These are phyloP conservation scores for Tetragonisca angustula DNA, from an alignment of 2,888 invertebrate genomes.

Conservation along the genomic window DNA sequence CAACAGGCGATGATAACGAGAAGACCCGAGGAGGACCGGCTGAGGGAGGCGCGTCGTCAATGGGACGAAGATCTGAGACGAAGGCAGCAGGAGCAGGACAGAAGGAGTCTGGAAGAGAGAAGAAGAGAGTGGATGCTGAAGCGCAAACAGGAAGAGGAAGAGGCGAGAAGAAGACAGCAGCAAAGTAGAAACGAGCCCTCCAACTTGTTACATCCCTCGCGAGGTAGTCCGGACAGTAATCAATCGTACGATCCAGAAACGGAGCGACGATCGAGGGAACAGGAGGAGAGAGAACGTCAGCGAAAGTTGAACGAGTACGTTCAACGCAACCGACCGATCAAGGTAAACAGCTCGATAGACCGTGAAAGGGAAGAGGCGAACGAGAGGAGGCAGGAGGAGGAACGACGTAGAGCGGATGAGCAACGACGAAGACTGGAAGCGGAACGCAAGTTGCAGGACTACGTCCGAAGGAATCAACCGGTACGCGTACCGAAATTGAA, in stretches of 20 bases:
- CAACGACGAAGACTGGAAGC: conserved; percentile 54
- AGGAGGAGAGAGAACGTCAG: conserved; percentile 36
- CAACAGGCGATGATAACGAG: not conserved
- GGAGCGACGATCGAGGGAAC: conserved; percentile 46
- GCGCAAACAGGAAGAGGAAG: conserved; percentile 29
- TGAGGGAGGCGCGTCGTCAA: not conserved
- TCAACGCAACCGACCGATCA: conserved; percentile 71
- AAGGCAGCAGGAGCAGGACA: conserved; percentile 37
- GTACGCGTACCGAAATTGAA: conserved; percentile 60
- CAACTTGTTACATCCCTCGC: conserved; percentile 26
- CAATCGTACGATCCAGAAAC: conserved; percentile 27
- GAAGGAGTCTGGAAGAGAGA: conserved; percentile 14
- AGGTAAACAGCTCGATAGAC: conserved; percentile 30
- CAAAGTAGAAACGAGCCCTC: conserved; percentile 35
- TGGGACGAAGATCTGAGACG: conserved; percentile 10
- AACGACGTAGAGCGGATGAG: conserved; percentile 41
- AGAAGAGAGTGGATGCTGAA: conserved; percentile 39
- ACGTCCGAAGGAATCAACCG: conserved; percentile 76
- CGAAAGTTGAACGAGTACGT: conserved; percentile 65
- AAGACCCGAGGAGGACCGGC: conserved; percentile 15
- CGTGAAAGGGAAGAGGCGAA: conserved; percentile 34
- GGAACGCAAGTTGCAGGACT: conserved; percentile 74
- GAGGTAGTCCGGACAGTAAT: conserved; percentile 13
- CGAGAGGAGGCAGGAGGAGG: conserved; percentile 17
- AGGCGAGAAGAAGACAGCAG: conserved; percentile 41